Evolutionary conservation across 2,113 vertebrate species (phyloP), one percentile per base, ranked within the genome.

Genomic region (Thoracochromis brauschi): DNA sequence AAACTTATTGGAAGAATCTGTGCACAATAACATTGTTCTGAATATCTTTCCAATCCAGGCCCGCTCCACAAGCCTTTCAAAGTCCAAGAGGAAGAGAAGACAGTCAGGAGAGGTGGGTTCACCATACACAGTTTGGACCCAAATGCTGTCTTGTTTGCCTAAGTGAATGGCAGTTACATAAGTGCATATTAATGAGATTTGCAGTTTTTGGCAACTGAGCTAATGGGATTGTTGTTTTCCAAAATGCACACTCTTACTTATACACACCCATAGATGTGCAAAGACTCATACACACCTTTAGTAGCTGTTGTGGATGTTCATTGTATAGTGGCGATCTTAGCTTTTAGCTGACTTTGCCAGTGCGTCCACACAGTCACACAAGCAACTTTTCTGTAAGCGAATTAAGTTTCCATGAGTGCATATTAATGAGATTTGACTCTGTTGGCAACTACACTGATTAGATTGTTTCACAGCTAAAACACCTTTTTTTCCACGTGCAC

Each of bases 41-140:
- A 49, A 75, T 47, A 73, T 90, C 6, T 81, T 60, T 82, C 58
- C 83, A 11, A 33, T 14, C 17, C 86, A 93, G 92, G 47, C 51
- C 13, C 90, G 80, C n/a, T 91, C 60, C 75, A 2, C 78, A 14
- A 91, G 86, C 87, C 5, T 6, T 21, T 29, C 82, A 40, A 93
- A 3, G 91, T 94, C 96, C 8, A 97, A 97, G 91, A 97, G 99
- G 68, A 98, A 96, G 79, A 97, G 99, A 87, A 97, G 99, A 57
- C 97, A 97, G 88, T 97, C 96, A 7, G 96, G 95, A 86, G 97
- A 97, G 96, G 97, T 99, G 95, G 82, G 94, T 86, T 71, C 53
- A 80, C 14, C 80, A 24, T 26, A 47, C 58, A 38, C 89, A 45
- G 35, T 53, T 78, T 83, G 55, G 83, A 53, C 26, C 16, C 87